Base-by-base conservation (phyloP, 2,888 invertebrate genomes). In the Bombyx huttoni region DNA sequence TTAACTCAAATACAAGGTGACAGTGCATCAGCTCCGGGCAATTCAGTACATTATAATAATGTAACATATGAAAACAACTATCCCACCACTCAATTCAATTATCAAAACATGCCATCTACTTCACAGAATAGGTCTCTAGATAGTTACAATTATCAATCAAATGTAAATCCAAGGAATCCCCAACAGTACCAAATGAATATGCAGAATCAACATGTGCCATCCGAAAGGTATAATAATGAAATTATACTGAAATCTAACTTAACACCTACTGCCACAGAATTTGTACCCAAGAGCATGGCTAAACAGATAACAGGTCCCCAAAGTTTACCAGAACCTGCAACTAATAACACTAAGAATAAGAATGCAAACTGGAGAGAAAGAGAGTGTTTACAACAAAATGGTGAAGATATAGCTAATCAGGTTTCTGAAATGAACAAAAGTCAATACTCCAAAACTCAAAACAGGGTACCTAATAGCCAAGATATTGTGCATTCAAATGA, bases 181-280 rank as follows among this genome's bases (percentile, higher is more conserved):
- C 73, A 73, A 49, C 49, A 63, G 13, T 78, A 73, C 58, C 73
- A 70, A 63, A 54, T 59, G 12, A 73, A 65, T 61, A 59, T 62
- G 45, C 77, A 75, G 57, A 68, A 52, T 53, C 73, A 75, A 52
- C 73, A 64, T 51, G 54, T 63, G 51, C 52, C 67, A 52, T 70
- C 73, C n/a, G 54, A 70, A 46, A 68, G 63, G 49, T 78, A 72
- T 58, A 57, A 72, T 48, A 79, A 73, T 67, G 77, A 81, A 51
- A 64, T 82, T 62, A 74, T 81, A 56, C 70, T 78, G 51, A 82
- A 81, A 59, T 91, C 91, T 46, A 90, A 87, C 61, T 75, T 91
- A 47, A 90, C 90, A 53, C 77, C 90, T 12, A 90, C 89, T 48
- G 91, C 91, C 14, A 86, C 77, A 55, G 91, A 91, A 72, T 91